phyloP scores from a whole-genome alignment of 2,888 invertebrate genomes.

The Drosophila rubida region DNA sequence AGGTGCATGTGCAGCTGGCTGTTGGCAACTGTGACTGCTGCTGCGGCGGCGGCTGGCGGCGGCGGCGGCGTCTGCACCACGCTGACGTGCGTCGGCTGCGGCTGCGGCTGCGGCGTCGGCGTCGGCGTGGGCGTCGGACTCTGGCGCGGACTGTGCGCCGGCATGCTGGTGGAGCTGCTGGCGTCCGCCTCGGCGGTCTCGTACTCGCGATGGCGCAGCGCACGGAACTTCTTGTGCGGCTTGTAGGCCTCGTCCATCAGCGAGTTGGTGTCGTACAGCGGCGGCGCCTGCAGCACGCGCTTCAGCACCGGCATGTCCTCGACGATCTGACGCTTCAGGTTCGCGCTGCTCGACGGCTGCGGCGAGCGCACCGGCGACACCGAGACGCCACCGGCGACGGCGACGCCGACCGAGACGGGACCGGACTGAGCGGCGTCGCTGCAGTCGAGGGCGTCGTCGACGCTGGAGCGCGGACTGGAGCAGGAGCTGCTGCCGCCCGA shows the following conservation, averaged over 20 bases:
- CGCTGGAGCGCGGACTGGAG: conserved; percentile 93
- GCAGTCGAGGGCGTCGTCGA: conserved; percentile 91
- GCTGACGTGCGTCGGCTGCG: conserved; percentile 42
- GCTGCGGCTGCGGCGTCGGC: conserved; percentile 62
- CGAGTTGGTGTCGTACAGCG: conserved; percentile 94
- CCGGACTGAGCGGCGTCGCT: conserved; percentile 77
- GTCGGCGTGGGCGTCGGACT: conserved; percentile 67
- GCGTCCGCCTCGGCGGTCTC: conserved; percentile 90
- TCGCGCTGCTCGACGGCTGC: conserved; percentile 78
- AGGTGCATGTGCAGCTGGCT: conserved; percentile 86
- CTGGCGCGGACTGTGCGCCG: conserved; percentile 71
- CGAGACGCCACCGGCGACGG: conserved; percentile 65
- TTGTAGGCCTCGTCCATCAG: conserved; percentile 98
- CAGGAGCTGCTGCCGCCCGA: conserved; percentile 91
- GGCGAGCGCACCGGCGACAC: conserved; percentile 84
- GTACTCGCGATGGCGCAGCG: conserved; percentile 91
- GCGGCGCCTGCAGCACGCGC: conserved; percentile 96
- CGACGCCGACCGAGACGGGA: not conserved
- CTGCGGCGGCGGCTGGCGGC: conserved; percentile 52
- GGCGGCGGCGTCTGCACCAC: conserved; percentile 72
- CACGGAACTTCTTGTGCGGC: conserved; percentile 97
- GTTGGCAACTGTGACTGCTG: conserved; percentile 82
- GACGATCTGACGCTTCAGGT: conserved; percentile 87
- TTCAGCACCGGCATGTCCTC: conserved; percentile 98
- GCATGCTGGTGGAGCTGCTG: conserved; percentile 84